Percentiles rank a stretch among this genome's conserved stretches.
Conservation (phyloP, 2,113 vertebrate species). For the Coregonus clupeaformis region DNA sequence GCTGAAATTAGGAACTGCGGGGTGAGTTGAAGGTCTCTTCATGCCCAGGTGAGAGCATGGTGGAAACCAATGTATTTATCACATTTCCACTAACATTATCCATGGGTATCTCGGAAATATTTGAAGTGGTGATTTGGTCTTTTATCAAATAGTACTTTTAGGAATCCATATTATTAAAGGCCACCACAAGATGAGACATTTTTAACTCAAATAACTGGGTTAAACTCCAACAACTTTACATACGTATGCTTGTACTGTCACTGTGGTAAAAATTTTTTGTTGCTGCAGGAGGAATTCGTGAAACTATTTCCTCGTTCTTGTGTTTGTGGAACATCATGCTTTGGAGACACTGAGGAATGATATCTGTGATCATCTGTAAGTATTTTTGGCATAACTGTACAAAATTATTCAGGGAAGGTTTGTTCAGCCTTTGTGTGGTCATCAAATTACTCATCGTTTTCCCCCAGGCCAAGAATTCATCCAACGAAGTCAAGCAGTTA, state of each 20-base stretch:
- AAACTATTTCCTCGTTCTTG: not conserved
- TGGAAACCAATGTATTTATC: not conserved
- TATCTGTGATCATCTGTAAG: slow-evolving; percentile 6
- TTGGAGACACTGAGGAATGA: slow-evolving; percentile 2
- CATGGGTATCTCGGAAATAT: not conserved
- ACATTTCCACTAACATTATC: not conserved
- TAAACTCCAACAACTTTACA: not conserved
- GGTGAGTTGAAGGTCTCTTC: not conserved
- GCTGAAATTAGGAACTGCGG: slow-evolving; percentile 52
- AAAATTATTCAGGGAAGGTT: slow-evolving; percentile 12
- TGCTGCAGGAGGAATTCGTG: not conserved
- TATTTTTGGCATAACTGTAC: slow-evolving; percentile 12
- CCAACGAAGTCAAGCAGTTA: slow-evolving; percentile 74
- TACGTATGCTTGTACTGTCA: not conserved
- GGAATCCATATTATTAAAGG: no score
- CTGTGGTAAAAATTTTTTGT: not conserved
- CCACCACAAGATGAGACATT: no score
- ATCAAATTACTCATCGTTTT: slow-evolving; percentile 68
- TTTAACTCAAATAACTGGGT: not conserved
- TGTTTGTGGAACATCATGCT: slow-evolving; percentile 4
- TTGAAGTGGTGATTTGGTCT: not conserved
- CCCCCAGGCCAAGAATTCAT: slow-evolving; percentile 75
- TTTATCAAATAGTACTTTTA: not conserved
- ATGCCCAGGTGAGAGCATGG: not conserved
- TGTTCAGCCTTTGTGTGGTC: slow-evolving; percentile 41